Base-by-base conservation (phyloP, 2,113 vertebrate species). In the Otolemur garnettii region DNA sequence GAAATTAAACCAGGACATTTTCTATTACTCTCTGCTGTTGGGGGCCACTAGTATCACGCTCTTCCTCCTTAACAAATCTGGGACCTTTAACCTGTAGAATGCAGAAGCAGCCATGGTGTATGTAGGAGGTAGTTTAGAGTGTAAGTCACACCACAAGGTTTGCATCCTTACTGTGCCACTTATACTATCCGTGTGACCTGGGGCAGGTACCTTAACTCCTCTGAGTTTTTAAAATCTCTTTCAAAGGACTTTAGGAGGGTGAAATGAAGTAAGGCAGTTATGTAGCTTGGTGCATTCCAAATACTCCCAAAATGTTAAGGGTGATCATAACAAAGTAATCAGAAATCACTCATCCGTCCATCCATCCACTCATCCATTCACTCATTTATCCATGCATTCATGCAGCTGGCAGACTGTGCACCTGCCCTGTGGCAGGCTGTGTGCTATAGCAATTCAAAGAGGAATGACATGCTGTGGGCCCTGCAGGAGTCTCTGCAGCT, bases 141-240 rank as follows among this genome's bases (percentile, higher is more conserved):
- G 17, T 33, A 69, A 33, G 14, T 13, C 30, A 18, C 12, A 33
- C 21, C 4, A 21, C 33, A 55, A 68, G 26, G 24, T 45, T 64
- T 38, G 28, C 66, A 62, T 21, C 62, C 33, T 8, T 28, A 57
- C 33, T 59, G 13, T 33, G 30, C 84, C 42, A 19, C 38, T 38
- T 30, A 60, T 5, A 14, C 15, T 59, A 18, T 50, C 91, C 50
- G 22, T 81, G n/a, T 59, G 82, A 87, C 24, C n/a, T 64, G 53
- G 30, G 22, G 53, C 21, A 45, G 22, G 30, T 22, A 10, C 15
- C 59, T 69, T 57, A 69, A 57, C 66, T 80, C 55, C 75, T 86
- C 38, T 68, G 85, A 83, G 50, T 89, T 72, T 89, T 88, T 78
- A 71, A 42, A 82, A 22, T 11, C 21, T 75, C 77, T 87, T 66